Evolutionary conservation across 1,140 invertebrate species (phyloP).

Genomic region (Drosophila albomicans): DNA sequence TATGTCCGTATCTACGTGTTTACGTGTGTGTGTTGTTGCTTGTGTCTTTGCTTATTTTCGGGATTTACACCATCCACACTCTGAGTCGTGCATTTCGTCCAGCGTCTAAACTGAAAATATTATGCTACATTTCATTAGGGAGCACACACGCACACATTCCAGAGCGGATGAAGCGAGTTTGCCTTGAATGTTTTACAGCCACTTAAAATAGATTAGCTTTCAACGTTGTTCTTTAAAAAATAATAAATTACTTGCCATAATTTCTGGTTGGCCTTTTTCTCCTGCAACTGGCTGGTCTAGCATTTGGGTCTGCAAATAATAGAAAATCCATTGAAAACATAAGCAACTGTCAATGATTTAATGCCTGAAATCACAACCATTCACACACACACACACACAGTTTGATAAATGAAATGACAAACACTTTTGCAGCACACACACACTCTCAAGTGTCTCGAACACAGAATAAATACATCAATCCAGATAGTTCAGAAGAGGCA

Average conservation of each 20-base stretch:
- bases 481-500: not conserved
- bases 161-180: constrained; percentile 7
- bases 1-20: constrained; percentile 10
- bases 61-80: constrained; percentile 70
- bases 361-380: constrained; percentile 59
- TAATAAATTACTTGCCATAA: constrained; percentile 71
- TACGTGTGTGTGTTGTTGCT: constrained; percentile 40
- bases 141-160: constrained; percentile 28
- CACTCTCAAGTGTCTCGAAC: constrained; percentile 9
- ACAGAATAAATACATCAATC: constrained; percentile 47
- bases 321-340: constrained; percentile 74
- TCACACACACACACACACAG: constrained; percentile 31
- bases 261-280: constrained; percentile 26
- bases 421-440: constrained; percentile 53
- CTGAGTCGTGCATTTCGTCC: constrained; percentile 20
- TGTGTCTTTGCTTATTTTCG: constrained; percentile 74
- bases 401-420: constrained; percentile 76
- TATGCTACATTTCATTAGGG: constrained; percentile 78
- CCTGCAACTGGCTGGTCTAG: not conserved
- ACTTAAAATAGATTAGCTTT: constrained; percentile 81
- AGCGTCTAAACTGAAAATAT: constrained; percentile 70
- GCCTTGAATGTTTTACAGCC: constrained; percentile 69
- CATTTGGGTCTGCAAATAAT: constrained; percentile 45
- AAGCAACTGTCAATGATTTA: constrained; percentile 79
- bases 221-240: constrained; percentile 60